These are phyloP conservation scores for Coptotermes formosanus DNA, from an alignment of 1,140 invertebrate species.

Conservation along the genomic window DNA sequence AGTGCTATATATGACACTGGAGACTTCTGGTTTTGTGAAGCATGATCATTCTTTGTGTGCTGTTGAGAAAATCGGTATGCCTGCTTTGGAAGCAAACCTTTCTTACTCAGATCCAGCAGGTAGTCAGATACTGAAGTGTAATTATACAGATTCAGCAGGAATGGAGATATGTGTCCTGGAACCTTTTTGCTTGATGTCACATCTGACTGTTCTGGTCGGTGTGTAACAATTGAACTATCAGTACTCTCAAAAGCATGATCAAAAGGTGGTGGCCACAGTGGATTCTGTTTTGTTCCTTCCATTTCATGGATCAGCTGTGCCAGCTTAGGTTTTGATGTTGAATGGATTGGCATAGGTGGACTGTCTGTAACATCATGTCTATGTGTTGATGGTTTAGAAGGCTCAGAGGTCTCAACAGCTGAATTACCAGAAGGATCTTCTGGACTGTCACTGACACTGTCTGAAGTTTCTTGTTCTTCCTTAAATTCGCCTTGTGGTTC, in stretches of 20 bases:
- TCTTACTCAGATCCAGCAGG: neutral
- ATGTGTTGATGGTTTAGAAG: neutral
- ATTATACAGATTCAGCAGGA: neutral
- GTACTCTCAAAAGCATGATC: neutral
- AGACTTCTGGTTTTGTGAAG: neutral
- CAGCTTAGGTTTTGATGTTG: conserved; percentile 12
- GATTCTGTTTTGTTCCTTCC: conserved; percentile 26
- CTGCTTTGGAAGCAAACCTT: conserved; percentile 3
- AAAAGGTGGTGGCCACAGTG: conserved; percentile 19
- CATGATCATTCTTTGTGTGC: neutral
- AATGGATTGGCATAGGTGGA: neutral
- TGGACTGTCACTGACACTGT: neutral
- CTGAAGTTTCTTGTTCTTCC: neutral
- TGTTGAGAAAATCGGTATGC: neutral
- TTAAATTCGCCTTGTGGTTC: neutral
- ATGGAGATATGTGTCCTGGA: neutral
- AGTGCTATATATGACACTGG: neutral
- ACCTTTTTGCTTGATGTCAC: neutral
- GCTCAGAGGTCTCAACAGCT: neutral
- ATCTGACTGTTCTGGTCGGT: neutral
- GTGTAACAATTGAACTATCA: neutral
- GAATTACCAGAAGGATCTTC: neutral
- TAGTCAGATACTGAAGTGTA: conserved; percentile 9
- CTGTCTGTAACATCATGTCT: neutral
- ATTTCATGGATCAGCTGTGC: conserved; percentile 5